Conservation (phyloP, 2,113 vertebrate species). For the Sebastes fasciatus region DNA sequence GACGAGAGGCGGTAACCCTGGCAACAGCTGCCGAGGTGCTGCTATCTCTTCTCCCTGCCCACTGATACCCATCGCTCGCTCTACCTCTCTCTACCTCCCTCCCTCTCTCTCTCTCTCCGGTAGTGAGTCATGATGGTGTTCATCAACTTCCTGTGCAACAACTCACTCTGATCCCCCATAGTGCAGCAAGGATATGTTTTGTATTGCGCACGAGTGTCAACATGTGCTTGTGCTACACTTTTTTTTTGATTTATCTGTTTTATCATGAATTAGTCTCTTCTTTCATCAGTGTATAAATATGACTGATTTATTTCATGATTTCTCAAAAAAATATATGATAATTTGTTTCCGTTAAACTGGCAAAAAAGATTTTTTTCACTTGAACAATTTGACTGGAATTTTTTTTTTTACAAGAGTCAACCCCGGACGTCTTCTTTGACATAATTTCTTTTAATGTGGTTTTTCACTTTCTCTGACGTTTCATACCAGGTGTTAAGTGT, state of each 20-base stretch:
- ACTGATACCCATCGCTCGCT: conserved; percentile 64
- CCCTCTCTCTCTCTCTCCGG: conserved; percentile 26
- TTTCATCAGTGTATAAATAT: not conserved
- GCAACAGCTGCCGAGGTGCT: conserved; percentile 76
- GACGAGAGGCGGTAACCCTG: conserved; percentile 81
- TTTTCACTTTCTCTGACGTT: conserved; percentile 21
- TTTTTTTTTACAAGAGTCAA: not conserved
- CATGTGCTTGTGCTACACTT: not conserved
- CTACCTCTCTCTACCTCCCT: conserved; percentile 19
- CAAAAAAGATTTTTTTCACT: not conserved
- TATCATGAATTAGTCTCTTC: not conserved
- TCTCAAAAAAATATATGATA: not conserved
- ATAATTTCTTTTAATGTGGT: conserved; percentile 23
- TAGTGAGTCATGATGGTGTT: conserved; percentile 64
- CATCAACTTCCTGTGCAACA: conserved; percentile 65
- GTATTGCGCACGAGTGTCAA: not conserved
- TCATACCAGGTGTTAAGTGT: conserved; percentile 7
- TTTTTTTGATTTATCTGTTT: not conserved
- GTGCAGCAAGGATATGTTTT: conserved; percentile 18
- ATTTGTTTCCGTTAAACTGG: not conserved
- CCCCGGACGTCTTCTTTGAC: not conserved
- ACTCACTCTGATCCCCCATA: conserved; percentile 30
- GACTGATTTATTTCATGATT: not conserved
- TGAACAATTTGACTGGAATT: not conserved
- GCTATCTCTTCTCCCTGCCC: conserved; percentile 72